Conservation (phyloP, 1,140 invertebrate species). For the Pogonognathellus flavescens region DNA sequence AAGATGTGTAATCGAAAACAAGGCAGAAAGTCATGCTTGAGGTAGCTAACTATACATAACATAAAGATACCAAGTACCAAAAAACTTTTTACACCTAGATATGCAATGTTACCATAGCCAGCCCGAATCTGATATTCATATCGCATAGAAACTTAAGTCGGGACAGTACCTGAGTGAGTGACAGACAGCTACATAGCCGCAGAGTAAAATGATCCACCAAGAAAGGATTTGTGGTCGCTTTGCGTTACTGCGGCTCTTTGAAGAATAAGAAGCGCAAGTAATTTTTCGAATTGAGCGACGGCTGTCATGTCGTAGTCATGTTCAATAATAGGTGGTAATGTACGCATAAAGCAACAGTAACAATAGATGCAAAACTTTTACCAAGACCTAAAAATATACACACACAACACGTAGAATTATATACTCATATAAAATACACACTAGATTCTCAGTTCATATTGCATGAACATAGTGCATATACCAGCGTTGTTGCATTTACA, state of each 20-base stretch:
- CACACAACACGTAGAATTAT: not conserved
- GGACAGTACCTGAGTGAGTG: conserved; percentile 18
- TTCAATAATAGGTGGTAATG: conserved; percentile 47
- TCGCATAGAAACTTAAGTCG: not conserved
- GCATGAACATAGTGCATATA: too few relatives aligned
- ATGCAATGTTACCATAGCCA: too few relatives aligned
- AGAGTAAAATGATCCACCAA: conserved; percentile 47
- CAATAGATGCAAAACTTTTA: not conserved
- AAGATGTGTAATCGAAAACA: conserved; percentile 27
- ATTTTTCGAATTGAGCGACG: conserved; percentile 49
- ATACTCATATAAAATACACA: too few relatives aligned
- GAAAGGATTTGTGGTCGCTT: conserved; percentile 43
- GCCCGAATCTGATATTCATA: not conserved
- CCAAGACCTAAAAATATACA: not conserved
- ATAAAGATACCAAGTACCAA: too few relatives aligned
- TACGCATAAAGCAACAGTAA: not conserved
- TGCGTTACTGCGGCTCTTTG: conserved; percentile 45
- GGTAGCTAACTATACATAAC: too few relatives aligned
- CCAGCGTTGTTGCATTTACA: too few relatives aligned
- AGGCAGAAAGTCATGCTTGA: conserved; percentile 3
- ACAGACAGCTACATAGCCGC: conserved; percentile 40
- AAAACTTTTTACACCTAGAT: too few relatives aligned
- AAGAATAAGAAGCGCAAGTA: conserved; percentile 48
- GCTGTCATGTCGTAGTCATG: conserved; percentile 46
- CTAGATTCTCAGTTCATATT: too few relatives aligned